Percentiles rank a stretch among this genome's conserved stretches.
These are phyloP conservation scores for Drosophila mimica DNA, from an alignment of 2,888 invertebrate genomes.

Conservation along the genomic window DNA sequence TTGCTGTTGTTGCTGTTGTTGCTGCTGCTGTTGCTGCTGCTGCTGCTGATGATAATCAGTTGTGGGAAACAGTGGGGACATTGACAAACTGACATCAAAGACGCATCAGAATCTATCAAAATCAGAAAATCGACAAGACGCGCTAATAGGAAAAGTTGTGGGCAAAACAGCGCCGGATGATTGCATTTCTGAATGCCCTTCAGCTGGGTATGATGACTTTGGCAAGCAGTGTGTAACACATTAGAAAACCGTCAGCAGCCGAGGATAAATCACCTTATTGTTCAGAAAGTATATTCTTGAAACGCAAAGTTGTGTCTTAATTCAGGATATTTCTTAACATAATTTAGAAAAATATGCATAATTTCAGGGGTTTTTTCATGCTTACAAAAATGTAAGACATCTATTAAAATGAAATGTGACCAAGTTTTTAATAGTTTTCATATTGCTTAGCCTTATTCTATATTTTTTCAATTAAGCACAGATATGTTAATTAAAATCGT, in stretches of 20 bases:
- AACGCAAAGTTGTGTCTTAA: no score
- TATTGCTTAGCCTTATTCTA: no score
- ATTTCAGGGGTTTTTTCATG: no score
- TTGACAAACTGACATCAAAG: constrained; percentile 71
- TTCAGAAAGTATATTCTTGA: neutral
- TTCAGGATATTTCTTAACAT: neutral
- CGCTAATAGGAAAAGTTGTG: constrained; percentile 72
- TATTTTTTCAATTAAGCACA: no score
- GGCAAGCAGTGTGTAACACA: neutral
- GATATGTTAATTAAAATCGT: neutral
- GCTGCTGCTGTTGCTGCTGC: constrained; percentile 7
- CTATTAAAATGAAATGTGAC: no score
- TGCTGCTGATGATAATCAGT: constrained; percentile 52
- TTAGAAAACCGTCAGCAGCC: neutral
- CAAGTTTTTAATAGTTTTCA: no score
- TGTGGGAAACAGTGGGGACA: constrained; percentile 21
- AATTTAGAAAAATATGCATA: no score
- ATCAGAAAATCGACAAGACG: constrained; percentile 41
- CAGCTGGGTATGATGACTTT: neutral
- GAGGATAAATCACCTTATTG: neutral
- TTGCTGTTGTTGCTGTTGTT: constrained; percentile 4
- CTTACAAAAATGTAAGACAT: no score
- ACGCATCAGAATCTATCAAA: constrained; percentile 75
- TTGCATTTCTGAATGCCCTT: constrained; percentile 20
- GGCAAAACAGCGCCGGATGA: constrained; percentile 14